A percentile compares a stretch with the other conserved stretches of the same genome.
Evolutionary conservation across 2,888 invertebrate genomes (phyloP).

Genomic region (Embidobia sp.): DNA sequence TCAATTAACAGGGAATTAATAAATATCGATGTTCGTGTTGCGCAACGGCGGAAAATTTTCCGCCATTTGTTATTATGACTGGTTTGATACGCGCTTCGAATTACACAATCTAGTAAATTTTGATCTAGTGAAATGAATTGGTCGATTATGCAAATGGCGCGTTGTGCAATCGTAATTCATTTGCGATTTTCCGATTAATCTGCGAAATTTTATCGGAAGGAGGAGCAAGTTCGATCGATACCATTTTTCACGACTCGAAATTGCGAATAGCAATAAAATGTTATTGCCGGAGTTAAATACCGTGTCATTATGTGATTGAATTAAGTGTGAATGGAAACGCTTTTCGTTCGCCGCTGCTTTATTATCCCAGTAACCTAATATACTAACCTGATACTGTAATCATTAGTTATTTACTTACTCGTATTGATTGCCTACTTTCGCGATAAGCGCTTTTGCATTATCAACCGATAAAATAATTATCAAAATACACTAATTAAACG

Average conservation of each 20-base stretch:
- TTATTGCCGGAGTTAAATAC: conserved; percentile 6
- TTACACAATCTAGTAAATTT: conserved; percentile 53
- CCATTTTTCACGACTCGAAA: conserved; percentile 11
- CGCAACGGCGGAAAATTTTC: conserved; percentile 36
- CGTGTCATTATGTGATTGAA: conserved; percentile 27
- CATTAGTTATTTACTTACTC: conserved; percentile 43
- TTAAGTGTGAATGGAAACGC: conserved; percentile 16
- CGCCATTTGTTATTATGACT: conserved; percentile 39
- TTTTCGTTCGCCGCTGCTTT: conserved; percentile 40
- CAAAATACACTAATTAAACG: conserved; percentile 40
- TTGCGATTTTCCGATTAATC: conserved; percentile 15
- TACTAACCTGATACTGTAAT: conserved; percentile 51
- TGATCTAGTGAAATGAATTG: conserved; percentile 42
- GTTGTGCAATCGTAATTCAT: conserved; percentile 40
- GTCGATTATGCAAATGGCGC: conserved; percentile 46
- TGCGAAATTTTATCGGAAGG: not conserved
- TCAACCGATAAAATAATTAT: conserved; percentile 49
- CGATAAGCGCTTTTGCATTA: conserved; percentile 48
- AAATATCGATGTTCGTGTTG: conserved; percentile 38
- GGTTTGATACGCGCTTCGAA: conserved; percentile 37
- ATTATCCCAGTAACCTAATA: conserved; percentile 58
- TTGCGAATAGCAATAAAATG: conserved; percentile 5
- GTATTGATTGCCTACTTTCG: conserved; percentile 38
- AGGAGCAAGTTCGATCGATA: too few relatives aligned
- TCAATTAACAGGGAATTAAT: conserved; percentile 51